Evolutionary conservation across 1,140 invertebrate genomes (phyloP).

Genomic region (Cherax quadricarinatus): DNA sequence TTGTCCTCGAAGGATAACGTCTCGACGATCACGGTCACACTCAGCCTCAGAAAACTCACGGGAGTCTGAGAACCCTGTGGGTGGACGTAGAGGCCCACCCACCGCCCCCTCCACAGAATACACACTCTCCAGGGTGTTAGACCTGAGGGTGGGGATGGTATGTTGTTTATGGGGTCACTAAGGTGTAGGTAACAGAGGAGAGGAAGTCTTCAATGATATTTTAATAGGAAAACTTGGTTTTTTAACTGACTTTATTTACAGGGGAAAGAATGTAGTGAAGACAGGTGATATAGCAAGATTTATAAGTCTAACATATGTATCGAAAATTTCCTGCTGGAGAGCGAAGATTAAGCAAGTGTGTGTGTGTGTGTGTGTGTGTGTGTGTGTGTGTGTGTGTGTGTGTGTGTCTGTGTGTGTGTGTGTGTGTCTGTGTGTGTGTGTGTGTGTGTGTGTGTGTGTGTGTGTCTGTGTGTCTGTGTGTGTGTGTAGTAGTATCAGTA

Average conservation of each 20-base stretch:
- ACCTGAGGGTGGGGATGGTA: conserved; percentile 43
- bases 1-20: conserved; percentile 23
- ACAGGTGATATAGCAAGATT: background rate
- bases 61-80: conserved; percentile 73
- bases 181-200: conserved; percentile 8
- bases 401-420: too few species aligned
- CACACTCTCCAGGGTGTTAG: conserved; percentile 65
- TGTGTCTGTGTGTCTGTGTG: too few species aligned
- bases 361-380: too few species aligned
- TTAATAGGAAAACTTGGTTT: too few species aligned
- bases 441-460: too few species aligned
- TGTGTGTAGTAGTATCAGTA: too few species aligned
- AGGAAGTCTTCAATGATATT: background rate
- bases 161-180: background rate
- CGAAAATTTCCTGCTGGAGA: too few species aligned
- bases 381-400: too few species aligned
- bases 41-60: conserved; percentile 70
- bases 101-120: conserved; percentile 66
- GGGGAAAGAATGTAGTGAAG: background rate
- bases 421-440: too few species aligned
- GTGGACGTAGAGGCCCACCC: conserved; percentile 67
- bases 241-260: too few species aligned
- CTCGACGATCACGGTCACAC: conserved; percentile 63
- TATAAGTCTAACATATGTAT: background rate
- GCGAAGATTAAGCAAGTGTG: too few species aligned